Percentiles rank a stretch among this genome's conserved stretches.
phyloP scores from a whole-genome alignment of 1,140 invertebrate genomes.

The Paraescarpia echinospica region DNA sequence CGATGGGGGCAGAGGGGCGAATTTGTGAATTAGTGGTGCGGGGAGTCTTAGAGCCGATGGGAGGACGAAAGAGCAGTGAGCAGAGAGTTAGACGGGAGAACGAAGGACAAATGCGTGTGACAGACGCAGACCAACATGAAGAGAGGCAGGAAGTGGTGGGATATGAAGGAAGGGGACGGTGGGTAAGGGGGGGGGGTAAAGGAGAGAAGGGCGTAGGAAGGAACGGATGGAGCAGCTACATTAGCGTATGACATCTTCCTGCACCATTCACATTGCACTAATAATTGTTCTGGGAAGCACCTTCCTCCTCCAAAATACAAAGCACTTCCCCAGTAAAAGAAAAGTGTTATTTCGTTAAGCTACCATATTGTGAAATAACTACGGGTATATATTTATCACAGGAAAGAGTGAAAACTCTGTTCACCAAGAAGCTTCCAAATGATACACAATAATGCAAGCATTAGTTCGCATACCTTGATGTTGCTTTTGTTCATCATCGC shows the following conservation, averaged over 20 bases:
- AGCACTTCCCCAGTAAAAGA: no score
- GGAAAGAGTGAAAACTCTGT: not conserved
- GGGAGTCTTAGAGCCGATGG: no score
- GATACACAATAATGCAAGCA: not conserved
- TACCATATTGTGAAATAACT: no score
- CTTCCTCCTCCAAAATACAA: not conserved
- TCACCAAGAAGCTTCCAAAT: not conserved
- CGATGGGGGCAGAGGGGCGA: no score
- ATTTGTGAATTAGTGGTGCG: no score
- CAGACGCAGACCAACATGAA: not conserved
- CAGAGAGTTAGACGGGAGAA: not conserved
- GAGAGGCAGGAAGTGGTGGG: not conserved
- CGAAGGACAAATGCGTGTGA: not conserved
- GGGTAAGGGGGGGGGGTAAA: not conserved
- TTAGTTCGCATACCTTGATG: slow-evolving; percentile 25
- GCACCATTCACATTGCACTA: not conserved
- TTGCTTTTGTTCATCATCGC: slow-evolving; percentile 33
- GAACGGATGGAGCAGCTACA: not conserved
- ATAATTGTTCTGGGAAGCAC: no score
- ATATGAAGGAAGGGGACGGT: no score
- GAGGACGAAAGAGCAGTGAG: no score
- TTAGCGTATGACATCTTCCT: not conserved
- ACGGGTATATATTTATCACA: not conserved
- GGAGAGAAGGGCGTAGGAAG: not conserved
- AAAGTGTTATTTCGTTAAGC: no score